Evolutionary conservation across 37 sponge, comb jelly and placozoan species (phyloP).

Genomic region (Agelas oroides): DNA sequence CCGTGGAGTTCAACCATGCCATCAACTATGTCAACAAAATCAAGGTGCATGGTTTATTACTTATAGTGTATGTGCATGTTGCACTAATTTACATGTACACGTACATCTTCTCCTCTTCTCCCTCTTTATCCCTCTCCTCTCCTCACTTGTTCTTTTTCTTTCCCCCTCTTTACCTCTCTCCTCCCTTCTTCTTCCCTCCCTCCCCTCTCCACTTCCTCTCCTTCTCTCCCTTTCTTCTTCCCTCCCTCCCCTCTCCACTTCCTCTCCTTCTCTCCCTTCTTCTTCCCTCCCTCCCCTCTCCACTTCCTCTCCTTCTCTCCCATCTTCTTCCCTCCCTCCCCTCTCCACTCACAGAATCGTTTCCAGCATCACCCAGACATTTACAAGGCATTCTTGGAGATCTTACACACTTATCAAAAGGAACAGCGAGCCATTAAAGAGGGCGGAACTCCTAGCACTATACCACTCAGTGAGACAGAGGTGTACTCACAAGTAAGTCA

Average conservation of each 20-base stretch:
- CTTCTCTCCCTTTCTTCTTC: too few relatives aligned
- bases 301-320: neutral
- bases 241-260: neutral
- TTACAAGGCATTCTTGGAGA: slow-evolving; percentile 95
- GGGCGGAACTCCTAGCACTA: slow-evolving; percentile 21
- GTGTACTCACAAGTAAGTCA: slow-evolving; percentile 66
- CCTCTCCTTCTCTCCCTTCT: neutral
- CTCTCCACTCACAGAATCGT: slow-evolving; percentile 71
- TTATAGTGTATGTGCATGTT: neutral
- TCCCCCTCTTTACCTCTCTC: too few relatives aligned
- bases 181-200: too few relatives aligned
- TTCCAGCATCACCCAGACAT: slow-evolving; percentile 94
- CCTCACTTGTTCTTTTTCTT: too few relatives aligned
- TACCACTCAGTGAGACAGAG: slow-evolving; percentile 79
- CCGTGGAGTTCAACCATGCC: slow-evolving; percentile 97
- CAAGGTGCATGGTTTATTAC: slow-evolving; percentile 55
- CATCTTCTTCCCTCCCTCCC: neutral
- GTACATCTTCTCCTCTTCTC: neutral
- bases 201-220: too few relatives aligned
- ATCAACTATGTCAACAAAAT: slow-evolving; percentile 98
- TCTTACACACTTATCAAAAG: slow-evolving; percentile 96
- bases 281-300: neutral
- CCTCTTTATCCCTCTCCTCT: too few relatives aligned
- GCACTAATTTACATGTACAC: neutral
- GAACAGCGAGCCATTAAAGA: slow-evolving; percentile 71